Base-by-base conservation (phyloP, 2,797 vertebrate genomes). In the Gambelia wislizenii region DNA sequence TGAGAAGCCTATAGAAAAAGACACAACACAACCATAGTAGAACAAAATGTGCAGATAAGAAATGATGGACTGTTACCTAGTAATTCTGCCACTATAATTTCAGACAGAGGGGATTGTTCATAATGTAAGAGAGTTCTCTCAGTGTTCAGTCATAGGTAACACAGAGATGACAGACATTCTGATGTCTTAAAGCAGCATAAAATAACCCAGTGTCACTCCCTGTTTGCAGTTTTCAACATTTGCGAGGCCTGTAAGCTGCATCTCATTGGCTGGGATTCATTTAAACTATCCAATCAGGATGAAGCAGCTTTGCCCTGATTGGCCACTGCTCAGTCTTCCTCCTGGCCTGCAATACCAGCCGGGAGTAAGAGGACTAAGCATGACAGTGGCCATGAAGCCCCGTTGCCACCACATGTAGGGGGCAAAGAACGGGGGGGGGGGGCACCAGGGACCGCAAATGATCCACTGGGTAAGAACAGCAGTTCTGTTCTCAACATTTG, bases 1-100 rank as follows among this genome's bases (percentile, higher is more conserved):
- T n/a, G 74, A 88, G 86, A 86, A 83, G 36, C 27, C 88, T 90
- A 54, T 74, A 39, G 70, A 87, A 83, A 92, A 27, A 56, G 16
- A 36, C 12, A 33, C 27, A 59, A 54, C 56, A 3, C 39, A 83
- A 49, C 44, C 49, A 49, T 25, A 74, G 6, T 14, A 54, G 70
- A 36, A 39, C 13, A 85, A 75, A 86, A 86, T 86, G 36, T 47
- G 72, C 33, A 59, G 78, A 67, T 47, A 86, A 18, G 4, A 89
- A 91, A 18, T 86, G 4, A 64, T 84, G 30, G 5, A 20, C 18
- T 42, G 2, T 14, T 91, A 69, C 30, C 27, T 22, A 54, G 7
- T 14, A 89, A 56, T 88, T 91, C 75, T 87, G 0, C 9, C 0
- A 74, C 59, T 42, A 1, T 87, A 44, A 77, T 85, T 92, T 91